Evolutionary conservation across 2,113 vertebrate genomes (phyloP), one percentile per base, ranked within the genome.

Genomic region (Cynocephalus volans): DNA sequence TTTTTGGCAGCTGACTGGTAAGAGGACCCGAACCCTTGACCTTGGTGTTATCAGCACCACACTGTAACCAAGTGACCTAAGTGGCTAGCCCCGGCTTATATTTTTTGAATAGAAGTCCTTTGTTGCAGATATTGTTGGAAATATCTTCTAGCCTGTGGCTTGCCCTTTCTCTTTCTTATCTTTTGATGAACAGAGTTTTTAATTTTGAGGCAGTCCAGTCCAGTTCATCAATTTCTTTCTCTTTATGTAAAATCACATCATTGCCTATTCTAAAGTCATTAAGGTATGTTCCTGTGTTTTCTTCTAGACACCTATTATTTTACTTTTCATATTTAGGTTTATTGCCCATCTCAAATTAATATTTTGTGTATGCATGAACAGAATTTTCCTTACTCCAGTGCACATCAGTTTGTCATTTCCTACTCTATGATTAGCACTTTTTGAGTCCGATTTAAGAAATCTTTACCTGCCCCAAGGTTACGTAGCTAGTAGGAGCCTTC

Each of bases 181-280:
- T 93, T 90, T 80, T 56, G 45, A 72, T 79, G 58, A 67, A 67
- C 24, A 45, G 58, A 92, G 31, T 73, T 75, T 92, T 82, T 72
- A 41, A 50, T 90, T 93, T 76, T 82, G 31, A 90, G 72, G 56
- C 56, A 58, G 70, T 90, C 52, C 56, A 58, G 70, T 90, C 52
- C 41, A 52, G 1, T 86, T 73, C 58, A 33, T 64, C 73, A n/a
- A 1, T 90, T 93, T 67, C 24, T 60, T 33, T 84, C 33, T 85
- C 19, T 80, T 50, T 60, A 28, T 48, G 31, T n/a, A 75, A 54
- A 87, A 79, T 70, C 13, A 64, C 31, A 79, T 70, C 13, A 64
- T 36, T 50, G 23, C 60, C n/a, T 81, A 36, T 62, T 28, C 33
- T 45, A 19, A 92, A 95, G 56, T 70, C 45, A 77, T 77, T 50